A percentile compares a stretch with the other conserved stretches of the same genome.
Evolutionary conservation across 2,888 invertebrate genomes (phyloP).

Genomic region (Crocallis elinguaria): DNA sequence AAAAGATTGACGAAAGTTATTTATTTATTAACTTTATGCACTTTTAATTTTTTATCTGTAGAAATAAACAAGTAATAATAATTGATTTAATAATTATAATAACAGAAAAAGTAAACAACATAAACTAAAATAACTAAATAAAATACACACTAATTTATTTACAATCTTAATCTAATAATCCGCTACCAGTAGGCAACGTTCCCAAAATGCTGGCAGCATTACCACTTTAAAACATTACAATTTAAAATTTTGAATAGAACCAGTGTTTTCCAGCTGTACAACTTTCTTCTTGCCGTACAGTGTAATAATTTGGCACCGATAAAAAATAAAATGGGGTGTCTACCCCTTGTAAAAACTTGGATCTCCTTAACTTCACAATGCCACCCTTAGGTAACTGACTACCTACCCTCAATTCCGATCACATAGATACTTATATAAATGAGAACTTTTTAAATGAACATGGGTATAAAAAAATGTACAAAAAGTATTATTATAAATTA

Average conservation of each 20-base stretch:
- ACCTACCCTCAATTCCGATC: conserved; percentile 37
- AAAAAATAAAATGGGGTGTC: conserved; percentile 77
- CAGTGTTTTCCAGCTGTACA: conserved; percentile 6
- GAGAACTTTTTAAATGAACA: conserved; percentile 41
- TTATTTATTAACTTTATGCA: too few species aligned
- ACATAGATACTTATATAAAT: conserved; percentile 45
- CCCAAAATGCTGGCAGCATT: too few species aligned
- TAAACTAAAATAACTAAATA: too few species aligned
- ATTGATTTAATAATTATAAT: too few species aligned
- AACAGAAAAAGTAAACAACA: too few species aligned
- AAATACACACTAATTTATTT: too few species aligned
- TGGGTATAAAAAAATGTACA: conserved; percentile 31
- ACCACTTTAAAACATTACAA: too few species aligned
- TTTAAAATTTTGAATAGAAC: not conserved
- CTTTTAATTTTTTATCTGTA: too few species aligned
- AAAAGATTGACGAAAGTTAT: too few species aligned
- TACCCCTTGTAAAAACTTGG: conserved; percentile 74
- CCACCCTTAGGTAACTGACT: conserved; percentile 59
- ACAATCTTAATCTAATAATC: too few species aligned
- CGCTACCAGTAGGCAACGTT: too few species aligned
- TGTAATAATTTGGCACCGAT: conserved; percentile 66
- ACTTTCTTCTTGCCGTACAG: conserved; percentile 53
- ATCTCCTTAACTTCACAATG: conserved; percentile 60
- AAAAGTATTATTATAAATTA: not conserved
- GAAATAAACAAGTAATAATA: too few species aligned